These are phyloP conservation scores for Pterocles gutturalis DNA, from an alignment of 2,113 vertebrate genomes.

Conservation along the genomic window DNA sequence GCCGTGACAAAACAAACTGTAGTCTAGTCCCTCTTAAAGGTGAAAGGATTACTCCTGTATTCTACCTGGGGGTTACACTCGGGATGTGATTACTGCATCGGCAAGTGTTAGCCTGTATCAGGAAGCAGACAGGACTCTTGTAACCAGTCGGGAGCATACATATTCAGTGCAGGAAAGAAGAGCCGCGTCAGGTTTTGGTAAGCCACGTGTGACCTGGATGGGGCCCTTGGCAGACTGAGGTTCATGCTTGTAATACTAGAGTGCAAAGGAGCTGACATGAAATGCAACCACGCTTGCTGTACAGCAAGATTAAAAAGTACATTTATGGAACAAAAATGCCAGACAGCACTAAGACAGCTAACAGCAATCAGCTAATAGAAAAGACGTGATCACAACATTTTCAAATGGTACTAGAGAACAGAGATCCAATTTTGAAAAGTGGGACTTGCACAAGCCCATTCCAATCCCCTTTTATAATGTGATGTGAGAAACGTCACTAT, in stretches of 20 bases:
- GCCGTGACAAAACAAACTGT: neutral
- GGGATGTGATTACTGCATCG: neutral
- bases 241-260: accelerated
- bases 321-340: neutral
- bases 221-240: neutral
- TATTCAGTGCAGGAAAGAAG: neutral
- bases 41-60: neutral
- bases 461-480: neutral
- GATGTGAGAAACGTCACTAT: neutral
- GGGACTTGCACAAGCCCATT: neutral
- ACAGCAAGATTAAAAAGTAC: neutral
- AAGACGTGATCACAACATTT: neutral
- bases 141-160: accelerated
- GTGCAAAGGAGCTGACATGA: neutral
- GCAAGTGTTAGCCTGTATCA: neutral
- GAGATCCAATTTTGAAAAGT: neutral
- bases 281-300: neutral
- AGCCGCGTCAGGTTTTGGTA: neutral
- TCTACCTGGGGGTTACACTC: neutral
- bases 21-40: neutral
- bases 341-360: neutral
- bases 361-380: neutral
- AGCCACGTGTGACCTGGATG: neutral
- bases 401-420: neutral
- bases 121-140: neutral